phyloP scores from a whole-genome alignment of 2,888 invertebrate species.

The Eugnorisma glareosa region DNA sequence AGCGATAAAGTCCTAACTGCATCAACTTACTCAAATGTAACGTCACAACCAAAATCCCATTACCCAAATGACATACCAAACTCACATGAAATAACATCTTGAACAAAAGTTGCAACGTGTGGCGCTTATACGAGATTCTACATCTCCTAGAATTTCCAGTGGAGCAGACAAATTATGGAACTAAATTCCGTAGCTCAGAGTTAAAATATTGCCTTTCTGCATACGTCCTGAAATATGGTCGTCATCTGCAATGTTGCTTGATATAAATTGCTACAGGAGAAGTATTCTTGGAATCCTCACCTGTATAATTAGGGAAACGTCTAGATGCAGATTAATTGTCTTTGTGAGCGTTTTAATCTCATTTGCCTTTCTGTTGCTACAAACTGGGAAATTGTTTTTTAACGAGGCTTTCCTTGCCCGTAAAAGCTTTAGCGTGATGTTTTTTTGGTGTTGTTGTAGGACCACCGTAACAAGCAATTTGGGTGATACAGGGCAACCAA shows the following conservation, averaged over 20 bases:
- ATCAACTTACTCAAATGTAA: constrained; percentile 13
- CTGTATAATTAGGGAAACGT: constrained; percentile 53
- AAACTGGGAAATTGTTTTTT: constrained; percentile 37
- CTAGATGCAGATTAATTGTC: constrained; percentile 52
- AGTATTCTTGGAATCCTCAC: constrained; percentile 50
- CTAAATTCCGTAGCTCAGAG: constrained; percentile 68
- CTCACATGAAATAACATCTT: constrained; percentile 47
- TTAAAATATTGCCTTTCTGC: constrained; percentile 74
- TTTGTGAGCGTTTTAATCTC: constrained; percentile 55
- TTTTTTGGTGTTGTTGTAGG: not conserved
- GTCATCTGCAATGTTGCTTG: constrained; percentile 70
- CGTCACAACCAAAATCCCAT: constrained; percentile 42
- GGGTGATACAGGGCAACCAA: not conserved
- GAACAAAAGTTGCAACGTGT: constrained; percentile 50
- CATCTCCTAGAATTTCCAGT: constrained; percentile 67
- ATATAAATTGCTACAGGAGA: constrained; percentile 67
- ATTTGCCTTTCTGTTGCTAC: constrained; percentile 37
- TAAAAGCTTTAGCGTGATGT: not conserved
- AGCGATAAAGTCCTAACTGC: not conserved
- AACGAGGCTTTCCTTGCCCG: constrained; percentile 29
- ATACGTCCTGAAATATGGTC: constrained; percentile 73
- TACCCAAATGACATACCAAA: constrained; percentile 46
- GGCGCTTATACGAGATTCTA: constrained; percentile 58
- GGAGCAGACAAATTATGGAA: constrained; percentile 75
- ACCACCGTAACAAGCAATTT: not conserved